Percentiles rank a stretch among this genome's conserved stretches.
Conservation (phyloP, 1,140 invertebrate genomes). For the Drosophila ercepeae region DNA sequence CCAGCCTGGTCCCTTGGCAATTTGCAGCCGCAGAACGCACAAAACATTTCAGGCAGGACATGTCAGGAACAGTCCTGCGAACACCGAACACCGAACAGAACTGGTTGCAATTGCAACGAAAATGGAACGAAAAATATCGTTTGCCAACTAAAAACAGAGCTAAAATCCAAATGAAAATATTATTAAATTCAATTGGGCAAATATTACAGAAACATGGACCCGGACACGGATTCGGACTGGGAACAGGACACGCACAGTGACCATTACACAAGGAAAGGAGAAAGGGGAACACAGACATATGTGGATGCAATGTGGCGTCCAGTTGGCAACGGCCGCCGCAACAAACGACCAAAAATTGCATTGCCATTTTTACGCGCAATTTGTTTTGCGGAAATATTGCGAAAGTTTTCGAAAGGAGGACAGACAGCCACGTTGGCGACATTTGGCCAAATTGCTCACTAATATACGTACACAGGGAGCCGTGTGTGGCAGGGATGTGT, state of each 20-base stretch:
- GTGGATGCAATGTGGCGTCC: slow-evolving; percentile 79
- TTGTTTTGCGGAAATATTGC: slow-evolving; percentile 82
- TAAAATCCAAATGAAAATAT: slow-evolving; percentile 82
- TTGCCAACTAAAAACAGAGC: slow-evolving; percentile 70
- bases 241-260: slow-evolving; percentile 9
- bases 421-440: slow-evolving; percentile 77
- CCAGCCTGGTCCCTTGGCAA: slow-evolving; percentile 43
- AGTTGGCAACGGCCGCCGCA: slow-evolving; percentile 79
- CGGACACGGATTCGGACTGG: slow-evolving; percentile 18
- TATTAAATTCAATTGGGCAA: slow-evolving; percentile 82
- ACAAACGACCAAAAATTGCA: slow-evolving; percentile 82
- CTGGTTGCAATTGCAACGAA: slow-evolving; percentile 28
- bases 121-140: slow-evolving; percentile 62
- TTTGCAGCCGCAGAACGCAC: slow-evolving; percentile 66
- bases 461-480: slow-evolving; percentile 37
- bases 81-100: neutral
- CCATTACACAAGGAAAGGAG: neutral
- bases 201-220: slow-evolving; percentile 73
- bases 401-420: slow-evolving; percentile 65
- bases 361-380: slow-evolving; percentile 81
- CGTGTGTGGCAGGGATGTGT: neutral
- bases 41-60: slow-evolving; percentile 67
- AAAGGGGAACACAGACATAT: slow-evolving; percentile 42
- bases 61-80: slow-evolving; percentile 40
- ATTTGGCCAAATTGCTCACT: slow-evolving; percentile 80